Evolutionary conservation across 1,140 invertebrate species (phyloP).

Genomic region (Leptinotarsa lineolata): DNA sequence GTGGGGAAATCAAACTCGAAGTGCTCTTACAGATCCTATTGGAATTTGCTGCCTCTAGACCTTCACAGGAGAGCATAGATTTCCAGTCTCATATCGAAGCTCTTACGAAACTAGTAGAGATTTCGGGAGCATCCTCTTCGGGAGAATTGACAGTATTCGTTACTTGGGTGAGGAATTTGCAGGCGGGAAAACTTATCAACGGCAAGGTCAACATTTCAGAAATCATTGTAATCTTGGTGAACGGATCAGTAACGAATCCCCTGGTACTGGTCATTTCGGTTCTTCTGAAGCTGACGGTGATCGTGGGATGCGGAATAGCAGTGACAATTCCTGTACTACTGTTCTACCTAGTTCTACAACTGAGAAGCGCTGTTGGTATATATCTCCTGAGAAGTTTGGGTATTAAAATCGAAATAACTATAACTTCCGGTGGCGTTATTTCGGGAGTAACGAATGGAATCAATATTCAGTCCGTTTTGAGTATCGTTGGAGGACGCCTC

Average conservation of each 20-base stretch:
- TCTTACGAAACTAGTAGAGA: neutral
- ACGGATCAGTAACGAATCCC: neutral
- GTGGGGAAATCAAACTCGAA: conserved; percentile 5
- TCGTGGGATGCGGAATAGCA: neutral
- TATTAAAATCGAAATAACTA: neutral
- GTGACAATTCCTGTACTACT: conserved; percentile 19
- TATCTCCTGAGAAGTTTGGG: neutral
- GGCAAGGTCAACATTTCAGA: conserved; percentile 17
- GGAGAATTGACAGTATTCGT: neutral
- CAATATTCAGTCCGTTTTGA: too few relatives aligned
- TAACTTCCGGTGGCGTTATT: neutral
- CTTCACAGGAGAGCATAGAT: neutral
- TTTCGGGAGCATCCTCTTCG: neutral
- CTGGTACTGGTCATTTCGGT: conserved; percentile 7
- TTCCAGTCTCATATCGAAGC: neutral
- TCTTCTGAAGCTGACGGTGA: neutral
- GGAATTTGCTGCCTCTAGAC: conserved; percentile 3
- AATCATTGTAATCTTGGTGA: neutral
- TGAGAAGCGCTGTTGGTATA: neutral
- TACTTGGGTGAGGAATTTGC: neutral
- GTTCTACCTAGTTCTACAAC: neutral
- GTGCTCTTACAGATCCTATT: conserved; percentile 19
- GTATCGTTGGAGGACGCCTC: too few relatives aligned
- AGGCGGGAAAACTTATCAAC: conserved; percentile 2
- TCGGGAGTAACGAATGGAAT: too few relatives aligned